phyloP scores from a whole-genome alignment of 2,888 invertebrate genomes.

The Lordiphosa andalusiaca region DNA sequence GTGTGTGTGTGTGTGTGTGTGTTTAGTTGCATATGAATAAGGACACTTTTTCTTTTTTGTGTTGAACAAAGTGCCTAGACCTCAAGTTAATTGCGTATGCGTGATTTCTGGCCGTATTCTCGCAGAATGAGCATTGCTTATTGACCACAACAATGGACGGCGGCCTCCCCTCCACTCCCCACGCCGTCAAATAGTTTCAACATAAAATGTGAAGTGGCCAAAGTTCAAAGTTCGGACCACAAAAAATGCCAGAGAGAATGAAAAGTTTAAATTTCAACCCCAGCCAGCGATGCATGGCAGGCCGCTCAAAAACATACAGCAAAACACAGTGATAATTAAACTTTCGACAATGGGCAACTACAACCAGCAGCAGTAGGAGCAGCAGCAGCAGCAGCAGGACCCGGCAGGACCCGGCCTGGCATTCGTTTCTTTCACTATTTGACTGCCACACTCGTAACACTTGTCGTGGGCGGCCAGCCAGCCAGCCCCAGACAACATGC shows the following conservation, averaged over 20 bases:
- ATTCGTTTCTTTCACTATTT: slow-evolving; percentile 37
- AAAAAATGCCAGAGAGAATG: slow-evolving; percentile 36
- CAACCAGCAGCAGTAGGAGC: slow-evolving; percentile 9
- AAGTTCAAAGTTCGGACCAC: slow-evolving; percentile 35
- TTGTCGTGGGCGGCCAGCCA: slow-evolving; percentile 59
- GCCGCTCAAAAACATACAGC: slow-evolving; percentile 14
- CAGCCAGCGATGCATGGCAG: slow-evolving; percentile 12
- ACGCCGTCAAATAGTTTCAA: slow-evolving; percentile 8
- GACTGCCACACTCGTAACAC: slow-evolving; percentile 48
- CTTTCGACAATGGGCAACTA: slow-evolving; percentile 62
- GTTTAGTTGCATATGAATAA: slow-evolving; percentile 43
- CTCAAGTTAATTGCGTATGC: slow-evolving; percentile 62
- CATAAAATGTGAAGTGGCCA: slow-evolving; percentile 20
- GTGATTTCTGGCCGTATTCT: slow-evolving; percentile 41
- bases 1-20: slow-evolving; percentile 5
- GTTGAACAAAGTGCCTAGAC: slow-evolving; percentile 29
- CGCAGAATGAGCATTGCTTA: slow-evolving; percentile 62
- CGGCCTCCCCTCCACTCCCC: slow-evolving; percentile 7
- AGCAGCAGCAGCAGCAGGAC: no score
- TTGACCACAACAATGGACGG: slow-evolving; percentile 56
- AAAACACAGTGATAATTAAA: slow-evolving; percentile 71
- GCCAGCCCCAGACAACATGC: slow-evolving; percentile 46
- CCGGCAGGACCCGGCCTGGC: slow-evolving; percentile 24
- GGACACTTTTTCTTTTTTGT: slow-evolving; percentile 41
- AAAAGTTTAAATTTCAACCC: slow-evolving; percentile 37